Evolutionary conservation across 2,113 vertebrate genomes (phyloP).

Genomic region (Electrona antarctica): DNA sequence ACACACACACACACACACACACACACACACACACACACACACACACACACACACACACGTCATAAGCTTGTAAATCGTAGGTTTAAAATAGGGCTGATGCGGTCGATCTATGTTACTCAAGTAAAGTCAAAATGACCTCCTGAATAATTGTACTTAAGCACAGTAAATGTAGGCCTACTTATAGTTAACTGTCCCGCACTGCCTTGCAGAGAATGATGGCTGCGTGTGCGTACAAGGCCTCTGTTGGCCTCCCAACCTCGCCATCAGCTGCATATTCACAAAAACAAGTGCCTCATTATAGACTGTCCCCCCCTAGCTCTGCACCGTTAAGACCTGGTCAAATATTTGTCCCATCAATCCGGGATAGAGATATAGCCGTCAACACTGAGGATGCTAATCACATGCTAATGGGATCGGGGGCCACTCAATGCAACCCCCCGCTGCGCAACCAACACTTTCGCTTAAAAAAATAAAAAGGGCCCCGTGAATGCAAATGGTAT

Average conservation of each 20-base stretch:
- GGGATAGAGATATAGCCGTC: slow-evolving; percentile 74
- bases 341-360: slow-evolving; percentile 80
- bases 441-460: slow-evolving; percentile 68
- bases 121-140: slow-evolving; percentile 18
- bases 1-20: not conserved
- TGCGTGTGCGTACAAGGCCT: not conserved
- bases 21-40: slow-evolving; percentile 11
- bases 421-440: slow-evolving; percentile 64
- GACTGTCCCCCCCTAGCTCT: slow-evolving; percentile 61
- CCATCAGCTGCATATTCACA: slow-evolving; percentile 26
- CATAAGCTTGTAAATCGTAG: too few species aligned
- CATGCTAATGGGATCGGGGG: slow-evolving; percentile 72
- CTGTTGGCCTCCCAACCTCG: slow-evolving; percentile 13
- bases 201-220: slow-evolving; percentile 7
- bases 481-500: slow-evolving; percentile 76
- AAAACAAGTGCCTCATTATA: slow-evolving; percentile 56
- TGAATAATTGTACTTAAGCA: slow-evolving; percentile 23
- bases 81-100: not conserved
- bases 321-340: slow-evolving; percentile 67
- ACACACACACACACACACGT: too few species aligned
- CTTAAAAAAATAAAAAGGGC: slow-evolving; percentile 61
- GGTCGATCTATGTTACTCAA: slow-evolving; percentile 23
- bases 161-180: slow-evolving; percentile 13
- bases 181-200: slow-evolving; percentile 9
- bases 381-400: slow-evolving; percentile 72